These are phyloP conservation scores for Hydriomena furcata DNA, from an alignment of 2,888 invertebrate species.

Conservation along the genomic window DNA sequence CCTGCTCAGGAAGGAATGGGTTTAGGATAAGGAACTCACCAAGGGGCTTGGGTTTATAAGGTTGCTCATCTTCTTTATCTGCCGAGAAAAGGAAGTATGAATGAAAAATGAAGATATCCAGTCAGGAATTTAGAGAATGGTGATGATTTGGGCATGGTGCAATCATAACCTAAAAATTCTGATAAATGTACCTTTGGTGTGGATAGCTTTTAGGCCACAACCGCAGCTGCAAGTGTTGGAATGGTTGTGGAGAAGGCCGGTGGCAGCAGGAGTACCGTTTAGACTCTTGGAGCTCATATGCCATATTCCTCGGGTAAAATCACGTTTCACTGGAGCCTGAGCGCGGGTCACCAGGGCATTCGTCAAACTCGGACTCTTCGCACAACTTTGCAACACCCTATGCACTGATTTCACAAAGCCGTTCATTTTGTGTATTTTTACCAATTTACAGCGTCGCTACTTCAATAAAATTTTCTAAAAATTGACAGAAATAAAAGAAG, in stretches of 20 bases:
- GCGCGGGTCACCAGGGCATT: constrained; percentile 65
- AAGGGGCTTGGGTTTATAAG: constrained; percentile 56
- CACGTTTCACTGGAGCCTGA: constrained; percentile 81
- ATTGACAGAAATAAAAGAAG: constrained; percentile 41
- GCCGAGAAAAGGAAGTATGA: constrained; percentile 40
- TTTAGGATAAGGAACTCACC: constrained; percentile 61
- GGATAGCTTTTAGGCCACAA: constrained; percentile 85
- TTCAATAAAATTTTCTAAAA: constrained; percentile 42
- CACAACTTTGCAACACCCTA: constrained; percentile 71
- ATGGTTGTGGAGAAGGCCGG: constrained; percentile 79
- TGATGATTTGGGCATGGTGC: constrained; percentile 53
- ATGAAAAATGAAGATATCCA: constrained; percentile 9
- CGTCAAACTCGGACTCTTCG: constrained; percentile 62
- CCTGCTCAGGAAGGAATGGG: constrained; percentile 5
- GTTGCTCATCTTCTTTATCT: constrained; percentile 57
- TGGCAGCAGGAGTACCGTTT: constrained; percentile 56
- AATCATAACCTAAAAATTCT: constrained; percentile 69
- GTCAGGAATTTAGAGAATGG: constrained; percentile 8
- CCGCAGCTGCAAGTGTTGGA: constrained; percentile 87
- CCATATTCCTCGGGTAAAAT: constrained; percentile 88
- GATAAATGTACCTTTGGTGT: constrained; percentile 86
- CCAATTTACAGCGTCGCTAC: constrained; percentile 5
- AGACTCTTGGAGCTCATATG: constrained; percentile 85
- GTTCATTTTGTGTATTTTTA: constrained; percentile 83
- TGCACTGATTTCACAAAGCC: constrained; percentile 86